Evolutionary conservation across 2,797 vertebrate species (phyloP).

Genomic region (Acanthurus leucopareius): DNA sequence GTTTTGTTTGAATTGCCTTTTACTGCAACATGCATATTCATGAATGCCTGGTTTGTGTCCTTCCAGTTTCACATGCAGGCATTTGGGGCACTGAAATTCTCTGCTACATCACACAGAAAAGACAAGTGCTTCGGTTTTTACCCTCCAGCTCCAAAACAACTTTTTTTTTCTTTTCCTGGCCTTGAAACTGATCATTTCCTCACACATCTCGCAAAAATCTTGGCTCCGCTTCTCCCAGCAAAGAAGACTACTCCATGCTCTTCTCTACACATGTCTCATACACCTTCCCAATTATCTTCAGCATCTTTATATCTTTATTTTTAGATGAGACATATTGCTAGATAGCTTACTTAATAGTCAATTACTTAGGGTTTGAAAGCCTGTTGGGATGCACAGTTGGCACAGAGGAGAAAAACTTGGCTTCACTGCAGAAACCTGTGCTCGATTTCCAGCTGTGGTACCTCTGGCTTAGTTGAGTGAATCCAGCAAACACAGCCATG

Average conservation of each 20-base stretch:
- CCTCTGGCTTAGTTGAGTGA: not conserved
- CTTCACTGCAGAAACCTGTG: slow-evolving; percentile 15
- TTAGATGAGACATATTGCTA: slow-evolving; percentile 18
- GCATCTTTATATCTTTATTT: slow-evolving; percentile 6
- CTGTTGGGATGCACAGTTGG: slow-evolving; percentile 6
- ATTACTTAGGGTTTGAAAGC: slow-evolving; percentile 30
- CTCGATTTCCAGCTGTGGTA: slow-evolving; percentile 1
- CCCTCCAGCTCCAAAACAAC: slow-evolving; percentile 43
- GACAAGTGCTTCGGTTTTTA: slow-evolving; percentile 52
- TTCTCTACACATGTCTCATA: slow-evolving; percentile 8
- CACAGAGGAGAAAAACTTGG: not conserved
- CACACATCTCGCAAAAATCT: slow-evolving; percentile 43
- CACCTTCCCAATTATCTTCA: slow-evolving; percentile 17
- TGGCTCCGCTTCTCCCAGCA: slow-evolving; percentile 16
- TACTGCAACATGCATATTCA: slow-evolving; percentile 70
- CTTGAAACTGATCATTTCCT: slow-evolving; percentile 58
- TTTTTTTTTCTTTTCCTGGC: slow-evolving; percentile 35
- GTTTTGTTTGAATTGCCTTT: slow-evolving; percentile 59
- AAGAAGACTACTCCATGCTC: slow-evolving; percentile 32
- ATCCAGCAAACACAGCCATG: slow-evolving; percentile 35
- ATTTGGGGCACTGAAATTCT: slow-evolving; percentile 47
- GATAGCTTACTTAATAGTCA: slow-evolving; percentile 26
- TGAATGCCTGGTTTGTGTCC: slow-evolving; percentile 63
- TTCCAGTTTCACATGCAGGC: slow-evolving; percentile 54
- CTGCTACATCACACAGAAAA: slow-evolving; percentile 54